These are phyloP conservation scores for Prenolepis imparis DNA, from an alignment of 2,888 invertebrate species.

Conservation along the genomic window DNA sequence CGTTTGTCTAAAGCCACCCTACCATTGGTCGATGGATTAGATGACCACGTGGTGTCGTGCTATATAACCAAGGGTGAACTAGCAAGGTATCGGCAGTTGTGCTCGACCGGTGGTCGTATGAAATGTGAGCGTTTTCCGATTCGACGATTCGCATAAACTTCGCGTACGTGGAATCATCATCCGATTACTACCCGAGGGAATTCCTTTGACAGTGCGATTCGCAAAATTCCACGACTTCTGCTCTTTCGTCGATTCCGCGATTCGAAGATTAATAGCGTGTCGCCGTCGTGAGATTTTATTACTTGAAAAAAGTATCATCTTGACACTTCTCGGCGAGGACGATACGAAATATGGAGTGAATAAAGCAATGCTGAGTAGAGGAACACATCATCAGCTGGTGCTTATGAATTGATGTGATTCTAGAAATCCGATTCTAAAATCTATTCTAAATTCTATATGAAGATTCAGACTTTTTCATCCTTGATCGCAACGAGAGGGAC, in stretches of 20 bases:
- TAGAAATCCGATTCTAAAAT: not conserved
- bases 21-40: constrained; percentile 84
- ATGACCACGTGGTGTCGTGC: constrained; percentile 85
- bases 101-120: constrained; percentile 74
- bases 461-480: not conserved
- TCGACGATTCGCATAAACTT: constrained; percentile 37
- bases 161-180: not conserved
- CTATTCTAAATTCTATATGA: constrained; percentile 9
- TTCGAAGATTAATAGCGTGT: not conserved
- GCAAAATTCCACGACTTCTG: constrained; percentile 11
- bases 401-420: not conserved
- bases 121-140: constrained; percentile 72
- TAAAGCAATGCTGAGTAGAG: constrained; percentile 22
- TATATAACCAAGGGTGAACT: constrained; percentile 85
- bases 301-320: not conserved
- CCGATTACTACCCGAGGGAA: not conserved
- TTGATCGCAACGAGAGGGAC: not conserved
- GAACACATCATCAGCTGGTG: constrained; percentile 4
- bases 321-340: not conserved
- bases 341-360: constrained; percentile 4
- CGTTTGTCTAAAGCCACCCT: constrained; percentile 68
- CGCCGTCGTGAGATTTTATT: not conserved
- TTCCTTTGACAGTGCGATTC: constrained; percentile 30
- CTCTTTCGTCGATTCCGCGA: not conserved
- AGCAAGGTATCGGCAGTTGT: constrained; percentile 83